These are phyloP conservation scores for Saccostrea echinata DNA, from an alignment of 1,140 invertebrate species.

Conservation along the genomic window DNA sequence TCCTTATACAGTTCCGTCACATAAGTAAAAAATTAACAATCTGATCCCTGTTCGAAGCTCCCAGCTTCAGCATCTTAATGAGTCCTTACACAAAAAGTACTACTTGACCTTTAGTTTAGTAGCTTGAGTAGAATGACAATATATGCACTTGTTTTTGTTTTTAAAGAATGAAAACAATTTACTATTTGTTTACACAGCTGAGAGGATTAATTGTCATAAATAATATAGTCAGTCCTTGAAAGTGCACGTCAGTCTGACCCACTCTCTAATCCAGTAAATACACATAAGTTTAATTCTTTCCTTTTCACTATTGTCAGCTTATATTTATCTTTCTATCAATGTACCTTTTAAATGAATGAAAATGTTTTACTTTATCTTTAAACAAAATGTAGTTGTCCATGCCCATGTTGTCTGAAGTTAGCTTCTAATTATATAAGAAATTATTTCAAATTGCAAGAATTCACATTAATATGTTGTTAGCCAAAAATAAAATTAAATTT, in stretches of 20 bases:
- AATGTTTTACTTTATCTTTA: too few species aligned
- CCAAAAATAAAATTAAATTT: too few species aligned
- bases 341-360: too few species aligned
- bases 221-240: neutral
- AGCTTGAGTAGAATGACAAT: neutral
- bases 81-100: neutral
- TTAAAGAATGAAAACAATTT: neutral
- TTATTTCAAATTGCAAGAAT: too few species aligned
- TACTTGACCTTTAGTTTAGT: neutral
- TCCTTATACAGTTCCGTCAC: conserved; percentile 47
- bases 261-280: neutral
- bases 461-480: too few species aligned
- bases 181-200: conserved; percentile 5
- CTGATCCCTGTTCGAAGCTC: neutral
- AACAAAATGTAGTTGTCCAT: too few species aligned
- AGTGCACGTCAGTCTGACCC: neutral
- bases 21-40: neutral
- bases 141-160: neutral
- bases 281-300: neutral
- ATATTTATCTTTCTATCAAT: neutral
- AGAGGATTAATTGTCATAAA: neutral
- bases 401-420: too few species aligned
- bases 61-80: neutral
- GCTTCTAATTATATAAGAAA: too few species aligned
- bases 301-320: neutral